Percentiles rank a stretch among this genome's conserved stretches.
Conservation (phyloP, 2,113 vertebrate genomes). For the Pluvialis apricaria region DNA sequence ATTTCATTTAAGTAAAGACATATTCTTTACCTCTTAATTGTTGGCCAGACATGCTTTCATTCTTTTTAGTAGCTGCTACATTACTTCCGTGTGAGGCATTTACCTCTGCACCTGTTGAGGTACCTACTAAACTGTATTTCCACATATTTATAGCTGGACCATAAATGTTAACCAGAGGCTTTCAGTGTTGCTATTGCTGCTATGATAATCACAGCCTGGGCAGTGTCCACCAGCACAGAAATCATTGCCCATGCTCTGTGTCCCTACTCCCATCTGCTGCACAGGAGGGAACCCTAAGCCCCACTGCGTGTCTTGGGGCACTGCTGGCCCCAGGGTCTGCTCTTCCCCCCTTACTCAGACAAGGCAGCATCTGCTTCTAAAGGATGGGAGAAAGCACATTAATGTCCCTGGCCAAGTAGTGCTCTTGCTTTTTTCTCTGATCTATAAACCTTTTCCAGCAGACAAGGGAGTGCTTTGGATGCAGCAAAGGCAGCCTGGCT, state of each 20-base stretch:
- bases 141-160: neutral
- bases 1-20: neutral
- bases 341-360: neutral
- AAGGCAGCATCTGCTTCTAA: neutral
- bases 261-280: neutral
- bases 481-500: neutral
- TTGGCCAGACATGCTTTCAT: neutral
- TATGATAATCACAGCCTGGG: no score
- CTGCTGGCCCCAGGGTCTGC: neutral
- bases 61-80: neutral
- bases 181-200: neutral
- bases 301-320: accelerated
- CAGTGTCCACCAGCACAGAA: neutral
- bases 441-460: neutral
- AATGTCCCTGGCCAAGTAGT: neutral
- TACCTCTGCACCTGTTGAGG: neutral
- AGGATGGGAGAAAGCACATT: neutral
- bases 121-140: neutral
- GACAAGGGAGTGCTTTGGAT: neutral
- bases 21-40: neutral
- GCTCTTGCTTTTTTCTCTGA: neutral
- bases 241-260: accelerated
- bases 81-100: neutral
- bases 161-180: neutral
- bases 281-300: neutral